Conservation (phyloP, 2,113 vertebrate species). For the Syngnathus floridae region DNA sequence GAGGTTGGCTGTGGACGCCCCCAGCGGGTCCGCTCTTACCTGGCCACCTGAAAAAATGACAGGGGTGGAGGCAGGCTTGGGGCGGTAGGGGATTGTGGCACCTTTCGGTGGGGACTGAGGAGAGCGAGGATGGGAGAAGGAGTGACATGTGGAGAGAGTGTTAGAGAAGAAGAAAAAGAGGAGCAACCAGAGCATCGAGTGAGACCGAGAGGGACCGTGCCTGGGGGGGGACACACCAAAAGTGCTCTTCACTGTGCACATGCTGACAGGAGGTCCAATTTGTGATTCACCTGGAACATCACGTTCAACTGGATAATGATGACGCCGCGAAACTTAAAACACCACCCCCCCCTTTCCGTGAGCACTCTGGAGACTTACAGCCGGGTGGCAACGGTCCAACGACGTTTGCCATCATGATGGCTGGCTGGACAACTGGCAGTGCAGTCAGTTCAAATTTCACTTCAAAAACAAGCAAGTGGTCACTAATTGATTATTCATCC, state of each 20-base stretch:
- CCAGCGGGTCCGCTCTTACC: slow-evolving; percentile 99
- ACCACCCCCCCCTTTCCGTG: background rate
- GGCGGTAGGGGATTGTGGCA: slow-evolving; percentile 99
- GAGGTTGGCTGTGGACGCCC: slow-evolving; percentile 99
- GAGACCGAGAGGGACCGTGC: slow-evolving; percentile 55
- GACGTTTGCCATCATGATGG: slow-evolving; percentile 50
- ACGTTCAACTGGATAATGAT: slow-evolving; percentile 65
- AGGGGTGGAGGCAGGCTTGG: slow-evolving; percentile 99
- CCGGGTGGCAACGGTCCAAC: slow-evolving; percentile 53
- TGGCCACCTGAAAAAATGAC: slow-evolving; percentile 99
- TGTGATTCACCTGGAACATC: slow-evolving; percentile 52
- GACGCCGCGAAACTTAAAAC: slow-evolving; percentile 33
- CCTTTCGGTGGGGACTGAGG: slow-evolving; percentile 98
- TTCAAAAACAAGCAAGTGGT: slow-evolving; percentile 36
- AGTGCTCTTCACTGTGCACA: slow-evolving; percentile 61
- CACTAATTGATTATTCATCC: background rate
- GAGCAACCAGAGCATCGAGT: slow-evolving; percentile 44
- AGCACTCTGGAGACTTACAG: slow-evolving; percentile 53
- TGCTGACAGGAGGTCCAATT: slow-evolving; percentile 49
- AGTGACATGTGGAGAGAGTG: slow-evolving; percentile 56
- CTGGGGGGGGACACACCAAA: slow-evolving; percentile 52
- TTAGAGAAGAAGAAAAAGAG: slow-evolving; percentile 48
- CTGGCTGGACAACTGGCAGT: slow-evolving; percentile 55
- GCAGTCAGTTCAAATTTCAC: slow-evolving; percentile 53
- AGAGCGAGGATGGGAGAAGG: slow-evolving; percentile 80